phyloP scores from a whole-genome alignment of 2,888 invertebrate species.

The Tipula helvola region DNA sequence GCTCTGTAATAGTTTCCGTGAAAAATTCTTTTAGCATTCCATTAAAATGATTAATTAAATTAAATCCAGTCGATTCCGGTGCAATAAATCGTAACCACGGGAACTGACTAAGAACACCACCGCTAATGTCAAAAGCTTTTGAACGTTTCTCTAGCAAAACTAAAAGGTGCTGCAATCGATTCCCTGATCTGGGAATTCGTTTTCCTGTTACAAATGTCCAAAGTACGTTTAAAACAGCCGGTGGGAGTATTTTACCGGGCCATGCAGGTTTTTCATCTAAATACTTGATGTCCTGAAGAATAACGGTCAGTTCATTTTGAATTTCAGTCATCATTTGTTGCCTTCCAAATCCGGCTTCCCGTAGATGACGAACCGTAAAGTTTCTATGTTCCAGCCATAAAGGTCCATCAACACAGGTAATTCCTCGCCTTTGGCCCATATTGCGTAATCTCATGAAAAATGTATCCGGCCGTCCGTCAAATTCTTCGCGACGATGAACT shows the following conservation, averaged over 20 bases:
- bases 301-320: conserved; percentile 39
- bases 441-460: conserved; percentile 49
- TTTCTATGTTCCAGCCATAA: conserved; percentile 44
- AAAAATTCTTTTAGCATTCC: conserved; percentile 40
- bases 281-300: conserved; percentile 27
- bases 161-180: conserved; percentile 35
- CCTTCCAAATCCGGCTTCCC: conserved; percentile 43
- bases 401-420: conserved; percentile 46
- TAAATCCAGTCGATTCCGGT: conserved; percentile 48
- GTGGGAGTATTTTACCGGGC: conserved; percentile 37
- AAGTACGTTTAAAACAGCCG: conserved; percentile 49
- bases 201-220: conserved; percentile 48
- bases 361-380: conserved; percentile 42
- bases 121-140: conserved; percentile 44
- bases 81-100: conserved; percentile 51
- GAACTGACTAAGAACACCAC: conserved; percentile 44
- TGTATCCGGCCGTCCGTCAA: conserved; percentile 51
- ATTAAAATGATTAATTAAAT: conserved; percentile 43
- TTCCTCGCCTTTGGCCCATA: conserved; percentile 44
- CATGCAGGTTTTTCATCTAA: conserved; percentile 23
- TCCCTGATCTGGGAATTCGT: conserved; percentile 36
- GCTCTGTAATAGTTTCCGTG: conserved; percentile 43
- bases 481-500: conserved; percentile 44
- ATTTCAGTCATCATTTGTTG: conserved; percentile 41
- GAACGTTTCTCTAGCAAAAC: conserved; percentile 38